Evolutionary conservation across 2,113 vertebrate genomes (phyloP).

Genomic region (Erythrocercus mccallii): DNA sequence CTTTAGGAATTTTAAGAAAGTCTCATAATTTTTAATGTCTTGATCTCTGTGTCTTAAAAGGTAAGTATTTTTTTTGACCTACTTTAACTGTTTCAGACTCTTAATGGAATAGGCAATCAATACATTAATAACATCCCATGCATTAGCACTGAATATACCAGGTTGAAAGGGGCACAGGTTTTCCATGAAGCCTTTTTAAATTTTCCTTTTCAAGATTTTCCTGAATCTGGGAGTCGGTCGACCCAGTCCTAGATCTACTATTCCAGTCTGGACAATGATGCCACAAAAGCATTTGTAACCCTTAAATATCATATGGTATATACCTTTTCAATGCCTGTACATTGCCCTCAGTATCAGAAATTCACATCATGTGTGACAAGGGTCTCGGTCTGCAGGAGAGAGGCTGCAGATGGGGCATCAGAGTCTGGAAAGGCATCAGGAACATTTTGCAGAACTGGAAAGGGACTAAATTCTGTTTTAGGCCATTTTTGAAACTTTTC

Average conservation of each 20-base stretch:
- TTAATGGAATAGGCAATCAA: background rate
- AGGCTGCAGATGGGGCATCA: background rate
- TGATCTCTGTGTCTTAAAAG: background rate
- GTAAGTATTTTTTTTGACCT: background rate
- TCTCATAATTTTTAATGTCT: background rate
- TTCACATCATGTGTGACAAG: accelerated
- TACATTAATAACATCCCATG: background rate
- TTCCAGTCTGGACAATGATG: background rate
- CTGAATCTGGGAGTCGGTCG: background rate
- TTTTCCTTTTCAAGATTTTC: background rate
- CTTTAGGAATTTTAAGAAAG: slow-evolving; percentile 3
- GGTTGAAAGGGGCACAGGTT: background rate
- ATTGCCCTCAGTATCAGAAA: background rate
- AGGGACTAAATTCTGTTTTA: background rate
- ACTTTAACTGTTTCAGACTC: background rate
- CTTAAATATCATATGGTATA: background rate
- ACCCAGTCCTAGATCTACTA: background rate
- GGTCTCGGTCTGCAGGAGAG: background rate
- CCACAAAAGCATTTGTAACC: background rate
- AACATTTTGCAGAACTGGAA: background rate
- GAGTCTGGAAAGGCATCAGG: background rate
- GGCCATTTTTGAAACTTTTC: background rate
- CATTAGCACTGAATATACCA: background rate
- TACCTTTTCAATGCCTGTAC: background rate
- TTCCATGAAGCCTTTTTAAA: background rate